phyloP scores from a whole-genome alignment of 92 coral and sea anemone genomes.

The Epizoanthus rinbou region DNA sequence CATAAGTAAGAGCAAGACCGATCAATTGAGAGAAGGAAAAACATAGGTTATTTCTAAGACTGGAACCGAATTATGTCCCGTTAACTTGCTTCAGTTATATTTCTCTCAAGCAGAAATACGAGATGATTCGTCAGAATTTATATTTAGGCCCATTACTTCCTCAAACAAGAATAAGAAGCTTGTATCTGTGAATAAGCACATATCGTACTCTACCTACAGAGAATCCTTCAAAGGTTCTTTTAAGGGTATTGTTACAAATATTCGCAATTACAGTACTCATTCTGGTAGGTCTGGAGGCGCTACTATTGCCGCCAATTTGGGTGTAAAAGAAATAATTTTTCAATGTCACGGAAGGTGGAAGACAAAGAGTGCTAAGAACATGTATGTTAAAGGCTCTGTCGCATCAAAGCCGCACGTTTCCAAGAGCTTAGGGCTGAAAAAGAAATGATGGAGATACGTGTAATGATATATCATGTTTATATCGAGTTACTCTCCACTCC shows the following conservation, averaged over 20 bases:
- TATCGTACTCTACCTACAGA: constrained; percentile 45
- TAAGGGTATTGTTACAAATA: constrained; percentile 42
- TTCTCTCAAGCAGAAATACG: constrained; percentile 14
- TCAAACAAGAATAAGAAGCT: constrained; percentile 20
- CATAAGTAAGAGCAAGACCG: constrained; percentile 28
- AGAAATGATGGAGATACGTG: too few species aligned
- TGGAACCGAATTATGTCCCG: constrained; percentile 23
- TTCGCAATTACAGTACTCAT: constrained; percentile 44
- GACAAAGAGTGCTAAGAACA: constrained; percentile 38
- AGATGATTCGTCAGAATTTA: constrained; percentile 9
- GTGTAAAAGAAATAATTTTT: too few species aligned
- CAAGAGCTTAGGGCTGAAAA: constrained; percentile 41
- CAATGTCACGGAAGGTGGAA: constrained; percentile 57
- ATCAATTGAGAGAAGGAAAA: constrained; percentile 52
- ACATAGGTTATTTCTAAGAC: constrained; percentile 35
- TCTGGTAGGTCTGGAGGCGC: constrained; percentile 50
- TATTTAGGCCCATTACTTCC: constrained; percentile 40
- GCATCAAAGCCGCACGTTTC: too few species aligned
- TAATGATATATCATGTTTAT: too few species aligned
- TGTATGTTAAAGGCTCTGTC: constrained; percentile 32
- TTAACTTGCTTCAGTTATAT: constrained; percentile 36
- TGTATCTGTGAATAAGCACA: constrained; percentile 31
- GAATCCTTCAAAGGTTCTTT: constrained; percentile 48
- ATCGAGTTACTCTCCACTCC: neutral
- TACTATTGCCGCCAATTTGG: constrained; percentile 51